A percentile compares a stretch with the other conserved stretches of the same genome.
Conservation (phyloP, 2,888 invertebrate species). For the Eupelmus urozonus region DNA sequence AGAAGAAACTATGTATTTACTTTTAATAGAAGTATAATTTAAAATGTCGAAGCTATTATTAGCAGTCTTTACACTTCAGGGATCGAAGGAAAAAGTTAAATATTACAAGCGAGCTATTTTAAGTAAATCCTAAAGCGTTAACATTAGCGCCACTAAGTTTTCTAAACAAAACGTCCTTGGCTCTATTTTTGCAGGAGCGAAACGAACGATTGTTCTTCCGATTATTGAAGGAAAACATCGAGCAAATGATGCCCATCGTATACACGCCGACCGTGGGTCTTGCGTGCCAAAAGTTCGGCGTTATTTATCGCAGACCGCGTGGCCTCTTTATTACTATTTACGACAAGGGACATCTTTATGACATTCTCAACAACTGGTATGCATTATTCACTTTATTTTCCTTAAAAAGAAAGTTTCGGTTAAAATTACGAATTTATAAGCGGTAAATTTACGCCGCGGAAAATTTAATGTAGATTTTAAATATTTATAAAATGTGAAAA, state of each 20-base stretch:
- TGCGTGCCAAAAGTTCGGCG: slow-evolving; percentile 97
- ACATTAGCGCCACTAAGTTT: too few relatives aligned
- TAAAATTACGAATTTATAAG: neutral
- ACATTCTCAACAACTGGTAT: slow-evolving; percentile 95
- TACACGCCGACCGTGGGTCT: slow-evolving; percentile 98
- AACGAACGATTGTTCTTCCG: slow-evolving; percentile 98
- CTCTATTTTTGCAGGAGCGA: slow-evolving; percentile 83
- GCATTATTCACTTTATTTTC: slow-evolving; percentile 66
- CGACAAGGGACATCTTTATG: slow-evolving; percentile 94
- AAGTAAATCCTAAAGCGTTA: too few relatives aligned
- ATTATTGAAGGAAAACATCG: slow-evolving; percentile 93
- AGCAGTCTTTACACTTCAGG: too few relatives aligned
- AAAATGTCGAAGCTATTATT: too few relatives aligned
- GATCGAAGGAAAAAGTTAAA: too few relatives aligned
- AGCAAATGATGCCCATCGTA: slow-evolving; percentile 96
- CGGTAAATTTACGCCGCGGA: too few relatives aligned
- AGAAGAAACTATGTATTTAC: too few relatives aligned
- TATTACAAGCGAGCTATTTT: too few relatives aligned
- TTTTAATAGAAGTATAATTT: too few relatives aligned
- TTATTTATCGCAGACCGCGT: slow-evolving; percentile 95
- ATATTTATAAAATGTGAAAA: too few relatives aligned
- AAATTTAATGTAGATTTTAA: too few relatives aligned
- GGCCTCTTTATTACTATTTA: slow-evolving; percentile 97
- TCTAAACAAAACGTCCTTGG: too few relatives aligned
- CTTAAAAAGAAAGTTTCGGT: neutral